Evolutionary conservation across 2,888 invertebrate species (phyloP).

Genomic region (Zele albiditarsus): DNA sequence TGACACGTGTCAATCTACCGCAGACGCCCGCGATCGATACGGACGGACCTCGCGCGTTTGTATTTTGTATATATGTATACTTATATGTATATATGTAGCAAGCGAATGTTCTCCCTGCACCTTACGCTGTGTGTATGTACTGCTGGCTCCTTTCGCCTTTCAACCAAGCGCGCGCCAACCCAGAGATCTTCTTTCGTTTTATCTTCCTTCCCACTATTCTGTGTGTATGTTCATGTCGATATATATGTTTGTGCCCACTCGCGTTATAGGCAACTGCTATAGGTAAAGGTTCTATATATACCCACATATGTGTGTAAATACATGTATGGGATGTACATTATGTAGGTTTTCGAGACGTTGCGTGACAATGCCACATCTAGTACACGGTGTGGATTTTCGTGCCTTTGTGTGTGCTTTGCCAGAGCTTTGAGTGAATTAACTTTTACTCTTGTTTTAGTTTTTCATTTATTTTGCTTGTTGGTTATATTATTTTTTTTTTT

Average conservation of each 20-base stretch:
- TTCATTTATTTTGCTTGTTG: neutral
- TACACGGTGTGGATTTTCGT: conserved; percentile 6
- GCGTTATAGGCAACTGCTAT: conserved; percentile 37
- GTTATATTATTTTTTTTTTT: conserved; percentile 3
- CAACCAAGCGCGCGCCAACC: conserved; percentile 20
- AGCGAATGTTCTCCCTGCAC: neutral
- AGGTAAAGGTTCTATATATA: neutral
- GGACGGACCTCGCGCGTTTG: conserved; percentile 68
- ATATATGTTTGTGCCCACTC: conserved; percentile 46
- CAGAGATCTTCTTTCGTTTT: conserved; percentile 1
- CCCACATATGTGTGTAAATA: neutral
- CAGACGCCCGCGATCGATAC: conserved; percentile 72
- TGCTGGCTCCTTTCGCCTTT: conserved; percentile 50
- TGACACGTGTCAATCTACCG: conserved; percentile 73
- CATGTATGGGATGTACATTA: neutral
- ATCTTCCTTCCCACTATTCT: neutral
- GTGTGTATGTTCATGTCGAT: neutral
- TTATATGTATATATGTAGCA: conserved; percentile 7
- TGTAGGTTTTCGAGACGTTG: conserved; percentile 43
- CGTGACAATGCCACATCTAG: conserved; percentile 44
- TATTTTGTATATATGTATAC: conserved; percentile 28
- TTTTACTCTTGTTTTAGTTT: conserved; percentile 19
- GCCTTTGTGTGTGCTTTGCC: neutral
- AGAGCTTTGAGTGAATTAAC: conserved; percentile 37
- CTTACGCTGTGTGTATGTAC: neutral